Evolutionary conservation across 2,888 invertebrate species (phyloP).

Genomic region (Cephus pulcher): DNA sequence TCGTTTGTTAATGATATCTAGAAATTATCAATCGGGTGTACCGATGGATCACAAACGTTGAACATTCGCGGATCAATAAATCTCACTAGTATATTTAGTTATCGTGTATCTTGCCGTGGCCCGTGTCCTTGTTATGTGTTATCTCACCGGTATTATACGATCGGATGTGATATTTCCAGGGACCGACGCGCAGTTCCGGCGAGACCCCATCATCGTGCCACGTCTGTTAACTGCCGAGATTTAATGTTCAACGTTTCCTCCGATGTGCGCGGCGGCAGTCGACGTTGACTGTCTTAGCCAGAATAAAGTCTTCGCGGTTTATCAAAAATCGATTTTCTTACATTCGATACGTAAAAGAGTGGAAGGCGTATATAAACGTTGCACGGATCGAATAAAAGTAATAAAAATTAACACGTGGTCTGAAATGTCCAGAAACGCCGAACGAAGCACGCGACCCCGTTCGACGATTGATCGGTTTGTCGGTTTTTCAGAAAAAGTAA

Average conservation of each 20-base stretch:
- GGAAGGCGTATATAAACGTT: too few relatives aligned
- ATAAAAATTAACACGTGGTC: too few relatives aligned
- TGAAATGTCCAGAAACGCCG: too few relatives aligned
- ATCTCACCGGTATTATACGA: conserved; percentile 55
- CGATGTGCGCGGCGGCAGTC: conserved; percentile 15
- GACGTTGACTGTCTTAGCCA: too few relatives aligned
- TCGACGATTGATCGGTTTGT: too few relatives aligned
- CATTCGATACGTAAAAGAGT: too few relatives aligned
- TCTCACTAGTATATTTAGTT: conserved; percentile 48
- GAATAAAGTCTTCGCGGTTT: too few relatives aligned
- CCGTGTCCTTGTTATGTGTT: conserved; percentile 48
- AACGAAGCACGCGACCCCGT: too few relatives aligned
- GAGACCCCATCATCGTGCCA: conserved; percentile 20
- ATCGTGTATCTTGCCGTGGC: conserved; percentile 37
- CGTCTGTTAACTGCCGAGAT: conserved; percentile 25
- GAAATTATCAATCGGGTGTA: not conserved
- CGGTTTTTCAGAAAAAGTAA: too few relatives aligned
- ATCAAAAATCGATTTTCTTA: too few relatives aligned
- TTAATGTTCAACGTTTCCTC: conserved; percentile 38
- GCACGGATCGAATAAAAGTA: too few relatives aligned
- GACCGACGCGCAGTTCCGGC: not conserved
- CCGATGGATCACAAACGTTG: conserved; percentile 7
- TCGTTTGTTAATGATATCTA: not conserved
- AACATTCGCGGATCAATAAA: conserved; percentile 47
- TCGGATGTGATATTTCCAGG: conserved; percentile 53